These are phyloP conservation scores for Cyrtorhinus lividipennis DNA, from an alignment of 1,140 invertebrate genomes.

Conservation along the genomic window DNA sequence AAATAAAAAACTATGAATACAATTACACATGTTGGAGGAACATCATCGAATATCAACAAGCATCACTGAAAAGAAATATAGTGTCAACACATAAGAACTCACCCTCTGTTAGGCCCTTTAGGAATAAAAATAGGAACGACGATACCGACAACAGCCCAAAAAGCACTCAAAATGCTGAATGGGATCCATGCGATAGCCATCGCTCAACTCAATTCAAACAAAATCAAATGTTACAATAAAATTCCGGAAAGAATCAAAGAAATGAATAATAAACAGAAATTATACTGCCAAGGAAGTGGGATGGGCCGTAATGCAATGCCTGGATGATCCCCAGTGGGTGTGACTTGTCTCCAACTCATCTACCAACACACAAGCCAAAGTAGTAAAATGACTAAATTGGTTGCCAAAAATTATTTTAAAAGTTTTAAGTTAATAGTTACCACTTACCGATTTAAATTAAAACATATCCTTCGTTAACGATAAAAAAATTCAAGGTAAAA, in stretches of 20 bases:
- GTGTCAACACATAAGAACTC: too few relatives aligned
- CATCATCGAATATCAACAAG: too few relatives aligned
- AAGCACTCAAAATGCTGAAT: not conserved
- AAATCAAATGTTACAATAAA: not conserved
- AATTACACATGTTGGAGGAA: too few relatives aligned
- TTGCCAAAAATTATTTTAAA: too few relatives aligned
- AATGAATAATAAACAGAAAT: not conserved
- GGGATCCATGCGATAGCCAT: not conserved
- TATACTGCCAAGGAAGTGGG: not conserved
- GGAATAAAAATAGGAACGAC: constrained; percentile 9
- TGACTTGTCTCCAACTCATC: not conserved
- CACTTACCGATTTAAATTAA: too few relatives aligned
- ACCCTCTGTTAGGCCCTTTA: constrained; percentile 6
- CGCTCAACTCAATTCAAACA: not conserved
- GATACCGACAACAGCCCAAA: constrained; percentile 8
- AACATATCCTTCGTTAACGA: too few relatives aligned
- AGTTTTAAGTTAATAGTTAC: too few relatives aligned
- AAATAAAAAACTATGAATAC: too few relatives aligned
- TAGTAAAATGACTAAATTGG: too few relatives aligned
- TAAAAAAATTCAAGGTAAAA: too few relatives aligned
- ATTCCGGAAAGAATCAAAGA: not conserved
- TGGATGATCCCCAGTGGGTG: not conserved
- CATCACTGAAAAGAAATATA: too few relatives aligned
- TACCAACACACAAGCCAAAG: too few relatives aligned
- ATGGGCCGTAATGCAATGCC: not conserved